Percentiles rank a stretch among this genome's conserved stretches.
Conservation (phyloP, 2,113 vertebrate species). For the Gallinago undulata region DNA sequence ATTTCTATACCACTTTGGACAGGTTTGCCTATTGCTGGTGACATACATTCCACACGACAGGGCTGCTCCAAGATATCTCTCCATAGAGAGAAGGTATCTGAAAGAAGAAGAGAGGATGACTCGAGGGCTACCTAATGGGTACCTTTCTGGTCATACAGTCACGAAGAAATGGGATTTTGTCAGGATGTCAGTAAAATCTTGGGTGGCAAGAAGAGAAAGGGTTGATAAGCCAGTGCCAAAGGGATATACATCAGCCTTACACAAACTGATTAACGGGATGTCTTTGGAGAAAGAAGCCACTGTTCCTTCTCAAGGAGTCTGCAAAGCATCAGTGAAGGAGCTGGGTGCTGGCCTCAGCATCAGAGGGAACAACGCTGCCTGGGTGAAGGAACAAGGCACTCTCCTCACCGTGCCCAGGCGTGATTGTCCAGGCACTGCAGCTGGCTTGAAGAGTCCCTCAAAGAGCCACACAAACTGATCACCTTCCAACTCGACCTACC, state of each 20-base stretch:
- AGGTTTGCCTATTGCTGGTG: not conserved
- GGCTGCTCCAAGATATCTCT: not conserved
- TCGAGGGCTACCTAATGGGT: not conserved
- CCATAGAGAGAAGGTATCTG: not conserved
- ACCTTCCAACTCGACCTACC: not conserved
- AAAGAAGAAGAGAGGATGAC: not conserved
- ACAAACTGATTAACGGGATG: not conserved
- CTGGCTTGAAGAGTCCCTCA: not conserved
- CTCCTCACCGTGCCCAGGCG: fast-evolving
- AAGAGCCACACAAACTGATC: not conserved
- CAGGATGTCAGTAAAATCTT: not conserved
- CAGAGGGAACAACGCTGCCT: not conserved
- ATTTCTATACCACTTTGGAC: not conserved
- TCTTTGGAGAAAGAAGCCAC: not conserved
- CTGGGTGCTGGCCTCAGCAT: not conserved
- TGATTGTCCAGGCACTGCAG: not conserved
- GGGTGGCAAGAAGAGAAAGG: not conserved
- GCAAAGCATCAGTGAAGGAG: not conserved
- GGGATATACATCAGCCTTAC: not conserved
- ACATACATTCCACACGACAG: not conserved
- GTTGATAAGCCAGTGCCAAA: not conserved
- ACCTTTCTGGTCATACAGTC: not conserved
- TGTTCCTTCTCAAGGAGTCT: not conserved
- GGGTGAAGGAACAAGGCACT: not conserved
- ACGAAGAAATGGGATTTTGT: not conserved